Evolutionary conservation across 2,888 invertebrate genomes (phyloP).

Genomic region (Cerastoderma edule): DNA sequence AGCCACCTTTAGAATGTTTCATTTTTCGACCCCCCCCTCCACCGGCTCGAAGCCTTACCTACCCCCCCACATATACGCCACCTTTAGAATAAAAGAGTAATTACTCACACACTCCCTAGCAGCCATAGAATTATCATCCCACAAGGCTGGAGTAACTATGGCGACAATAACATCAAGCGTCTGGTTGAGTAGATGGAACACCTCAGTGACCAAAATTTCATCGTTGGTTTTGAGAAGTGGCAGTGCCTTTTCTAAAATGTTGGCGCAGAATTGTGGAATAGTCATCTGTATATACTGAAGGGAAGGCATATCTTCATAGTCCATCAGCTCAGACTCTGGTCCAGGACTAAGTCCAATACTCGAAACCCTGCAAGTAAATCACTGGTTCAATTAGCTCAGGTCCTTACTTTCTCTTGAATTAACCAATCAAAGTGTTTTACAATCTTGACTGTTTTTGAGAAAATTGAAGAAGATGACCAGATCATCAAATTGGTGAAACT

Average conservation of each 20-base stretch:
- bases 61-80: no score
- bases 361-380: slow-evolving; percentile 39
- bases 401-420: no score
- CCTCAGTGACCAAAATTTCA: slow-evolving; percentile 63
- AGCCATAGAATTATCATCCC: slow-evolving; percentile 76
- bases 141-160: slow-evolving; percentile 70
- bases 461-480: no score
- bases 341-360: slow-evolving; percentile 70
- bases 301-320: slow-evolving; percentile 75
- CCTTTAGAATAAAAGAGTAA: not conserved
- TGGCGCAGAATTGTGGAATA: slow-evolving; percentile 79
- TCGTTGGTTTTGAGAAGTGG: slow-evolving; percentile 71
- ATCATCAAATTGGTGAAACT: no score
- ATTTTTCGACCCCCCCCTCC: no score
- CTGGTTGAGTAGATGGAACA: slow-evolving; percentile 72
- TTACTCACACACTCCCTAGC: slow-evolving; percentile 78
- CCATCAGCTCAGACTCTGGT: slow-evolving; percentile 68
- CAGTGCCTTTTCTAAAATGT: slow-evolving; percentile 73
- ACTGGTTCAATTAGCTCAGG: no score
- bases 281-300: slow-evolving; percentile 80
- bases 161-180: slow-evolving; percentile 65
- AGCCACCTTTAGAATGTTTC: no score
- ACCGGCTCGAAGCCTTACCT: no score
- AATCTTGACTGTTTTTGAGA: no score
- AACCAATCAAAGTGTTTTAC: no score